Conservation (phyloP, 2,113 vertebrate genomes). For the Rousettus leschenaultii region DNA sequence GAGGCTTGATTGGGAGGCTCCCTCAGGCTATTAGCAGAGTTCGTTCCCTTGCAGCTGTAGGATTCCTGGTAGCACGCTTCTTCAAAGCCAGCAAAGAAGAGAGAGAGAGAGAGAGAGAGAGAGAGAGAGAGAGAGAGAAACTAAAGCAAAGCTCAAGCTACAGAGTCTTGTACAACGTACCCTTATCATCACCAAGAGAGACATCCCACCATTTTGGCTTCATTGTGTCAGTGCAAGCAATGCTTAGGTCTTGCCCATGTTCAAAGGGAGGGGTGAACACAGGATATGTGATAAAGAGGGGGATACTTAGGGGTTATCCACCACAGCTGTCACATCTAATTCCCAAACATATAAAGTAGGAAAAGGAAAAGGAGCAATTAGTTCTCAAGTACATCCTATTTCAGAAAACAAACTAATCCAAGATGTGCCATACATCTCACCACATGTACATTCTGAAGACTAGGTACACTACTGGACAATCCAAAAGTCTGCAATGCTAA, state of each 20-base stretch:
- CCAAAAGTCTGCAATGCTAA: background rate
- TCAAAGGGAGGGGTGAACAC: background rate
- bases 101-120: background rate
- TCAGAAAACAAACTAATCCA: background rate
- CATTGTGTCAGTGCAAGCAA: rapidly evolving
- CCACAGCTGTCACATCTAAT: background rate
- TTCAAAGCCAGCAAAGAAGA: background rate
- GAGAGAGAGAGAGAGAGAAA: background rate
- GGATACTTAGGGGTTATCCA: too few relatives aligned
- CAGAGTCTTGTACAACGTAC: rapidly evolving
- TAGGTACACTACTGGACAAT: too few relatives aligned
- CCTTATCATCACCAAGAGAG: background rate
- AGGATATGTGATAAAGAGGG: rapidly evolving
- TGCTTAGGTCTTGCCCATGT: rapidly evolving
- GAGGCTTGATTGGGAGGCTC: background rate
- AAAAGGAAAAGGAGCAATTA: background rate
- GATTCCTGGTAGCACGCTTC: too few relatives aligned
- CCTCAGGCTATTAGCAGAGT: rapidly evolving
- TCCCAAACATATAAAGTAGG: background rate
- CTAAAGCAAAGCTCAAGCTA: too few relatives aligned
- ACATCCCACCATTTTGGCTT: background rate
- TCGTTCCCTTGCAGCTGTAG: background rate
- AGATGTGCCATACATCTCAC: background rate
- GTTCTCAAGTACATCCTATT: background rate
- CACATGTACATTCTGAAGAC: background rate